These are phyloP conservation scores for Marronus borbonicus DNA, from an alignment of 2,888 invertebrate species.

Conservation along the genomic window DNA sequence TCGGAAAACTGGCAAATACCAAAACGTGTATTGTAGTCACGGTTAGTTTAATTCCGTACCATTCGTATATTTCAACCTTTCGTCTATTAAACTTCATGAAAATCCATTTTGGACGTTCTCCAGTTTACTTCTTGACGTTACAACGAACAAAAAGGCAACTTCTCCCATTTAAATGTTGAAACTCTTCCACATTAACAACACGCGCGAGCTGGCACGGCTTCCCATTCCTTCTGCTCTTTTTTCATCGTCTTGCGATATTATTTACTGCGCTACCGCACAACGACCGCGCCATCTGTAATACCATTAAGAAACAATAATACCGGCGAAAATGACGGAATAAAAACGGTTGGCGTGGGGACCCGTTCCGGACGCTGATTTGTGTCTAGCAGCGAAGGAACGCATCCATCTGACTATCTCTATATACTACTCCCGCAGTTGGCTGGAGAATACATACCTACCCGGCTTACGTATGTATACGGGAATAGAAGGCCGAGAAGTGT, in stretches of 20 bases:
- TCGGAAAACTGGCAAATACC: no score
- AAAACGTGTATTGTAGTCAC: no score
- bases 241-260: slow-evolving; percentile 6
- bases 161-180: slow-evolving; percentile 21
- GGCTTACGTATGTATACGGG: slow-evolving; percentile 5
- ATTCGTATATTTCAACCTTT: neutral
- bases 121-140: slow-evolving; percentile 12
- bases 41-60: neutral
- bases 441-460: neutral
- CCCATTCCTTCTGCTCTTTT: neutral
- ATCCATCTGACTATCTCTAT: slow-evolving; percentile 14
- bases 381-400: neutral
- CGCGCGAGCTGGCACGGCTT: slow-evolving; percentile 10
- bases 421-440: neutral
- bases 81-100: neutral
- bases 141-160: slow-evolving; percentile 17
- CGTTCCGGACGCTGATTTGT: slow-evolving; percentile 20
- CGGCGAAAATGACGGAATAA: slow-evolving; percentile 31
- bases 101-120: slow-evolving; percentile 18
- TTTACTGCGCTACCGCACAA: slow-evolving; percentile 20
- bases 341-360: slow-evolving; percentile 9
- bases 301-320: slow-evolving; percentile 45
- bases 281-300: slow-evolving; percentile 32
- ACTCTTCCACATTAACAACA: slow-evolving; percentile 26
- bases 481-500: slow-evolving; percentile 40